Conservation (phyloP, 2,888 invertebrate genomes). For the Keiferia lycopersicella region DNA sequence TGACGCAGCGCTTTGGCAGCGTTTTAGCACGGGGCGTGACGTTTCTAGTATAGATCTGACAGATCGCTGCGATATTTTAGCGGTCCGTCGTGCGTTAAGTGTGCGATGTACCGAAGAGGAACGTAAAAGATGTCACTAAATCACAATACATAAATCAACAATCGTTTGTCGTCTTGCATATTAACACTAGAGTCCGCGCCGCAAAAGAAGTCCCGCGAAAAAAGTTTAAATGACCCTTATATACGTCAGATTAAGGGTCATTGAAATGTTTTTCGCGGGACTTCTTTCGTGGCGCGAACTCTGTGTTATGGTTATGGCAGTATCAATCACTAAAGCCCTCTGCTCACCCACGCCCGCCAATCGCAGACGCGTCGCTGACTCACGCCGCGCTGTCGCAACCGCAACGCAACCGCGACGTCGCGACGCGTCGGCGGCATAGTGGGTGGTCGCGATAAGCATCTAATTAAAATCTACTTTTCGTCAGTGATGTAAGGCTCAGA, state of each 20-base stretch:
- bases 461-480: conserved; percentile 66
- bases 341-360: conserved; percentile 34
- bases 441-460: conserved; percentile 69
- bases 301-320: too few species aligned
- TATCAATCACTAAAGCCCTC: conserved; percentile 35
- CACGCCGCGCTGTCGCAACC: conserved; percentile 61
- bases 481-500: conserved; percentile 33
- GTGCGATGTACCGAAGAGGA: too few species aligned
- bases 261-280: too few species aligned
- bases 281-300: too few species aligned
- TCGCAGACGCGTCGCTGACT: conserved; percentile 49
- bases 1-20: too few species aligned
- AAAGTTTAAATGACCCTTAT: too few species aligned
- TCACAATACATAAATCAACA: background rate
- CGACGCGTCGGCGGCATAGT: conserved; percentile 44
- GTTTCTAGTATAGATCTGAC: too few species aligned
- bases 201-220: too few species aligned
- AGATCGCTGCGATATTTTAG: too few species aligned
- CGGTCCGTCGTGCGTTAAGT: too few species aligned
- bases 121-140: background rate
- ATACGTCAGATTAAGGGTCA: too few species aligned
- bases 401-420: conserved; percentile 32
- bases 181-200: background rate
- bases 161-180: background rate
- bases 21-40: too few species aligned